Evolutionary conservation across 2,797 vertebrate species (phyloP).

Genomic region (Sebastolobus alascanus): DNA sequence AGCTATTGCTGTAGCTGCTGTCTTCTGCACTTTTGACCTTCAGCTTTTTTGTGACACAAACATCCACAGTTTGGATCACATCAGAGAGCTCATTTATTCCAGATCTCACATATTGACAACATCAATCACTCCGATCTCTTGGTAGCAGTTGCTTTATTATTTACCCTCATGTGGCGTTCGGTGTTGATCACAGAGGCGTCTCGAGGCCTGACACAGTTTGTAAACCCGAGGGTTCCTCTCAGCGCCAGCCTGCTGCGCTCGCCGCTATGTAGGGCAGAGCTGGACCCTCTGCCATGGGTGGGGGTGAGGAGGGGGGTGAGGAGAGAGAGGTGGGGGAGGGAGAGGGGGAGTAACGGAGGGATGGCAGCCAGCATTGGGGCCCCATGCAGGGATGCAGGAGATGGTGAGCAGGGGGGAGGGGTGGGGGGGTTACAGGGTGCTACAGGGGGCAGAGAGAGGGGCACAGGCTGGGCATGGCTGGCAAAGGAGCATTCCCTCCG

Average conservation of each 20-base stretch:
- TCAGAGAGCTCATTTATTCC: conserved; percentile 68
- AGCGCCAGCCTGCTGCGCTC: conserved; percentile 79
- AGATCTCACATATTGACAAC: conserved; percentile 74
- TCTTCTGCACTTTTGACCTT: conserved; percentile 48
- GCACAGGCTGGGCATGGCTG: conserved; percentile 66
- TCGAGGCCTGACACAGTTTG: conserved; percentile 87
- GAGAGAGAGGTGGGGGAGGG: neutral
- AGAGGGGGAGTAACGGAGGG: conserved; percentile 33
- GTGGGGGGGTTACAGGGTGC: conserved; percentile 61
- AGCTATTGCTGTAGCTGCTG: neutral
- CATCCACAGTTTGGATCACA: conserved; percentile 59
- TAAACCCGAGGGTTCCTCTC: conserved; percentile 79
- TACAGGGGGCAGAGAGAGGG: conserved; percentile 61
- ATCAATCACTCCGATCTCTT: conserved; percentile 73
- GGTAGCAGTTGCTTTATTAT: conserved; percentile 55
- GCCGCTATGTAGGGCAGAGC: conserved; percentile 85
- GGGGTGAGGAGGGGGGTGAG: conserved; percentile 7
- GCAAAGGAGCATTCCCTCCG: conserved; percentile 72
- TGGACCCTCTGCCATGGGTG: conserved; percentile 71
- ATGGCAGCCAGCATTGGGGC: conserved; percentile 75
- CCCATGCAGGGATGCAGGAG: conserved; percentile 74
- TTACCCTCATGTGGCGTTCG: conserved; percentile 61
- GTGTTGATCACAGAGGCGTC: conserved; percentile 80
- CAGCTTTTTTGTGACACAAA: conserved; percentile 48
- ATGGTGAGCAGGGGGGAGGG: conserved; percentile 54